Percentiles rank a stretch among this genome's conserved stretches.
These are phyloP conservation scores for Cyphotilapia sp. DNA, from an alignment of 2,113 vertebrate species.

Conservation along the genomic window DNA sequence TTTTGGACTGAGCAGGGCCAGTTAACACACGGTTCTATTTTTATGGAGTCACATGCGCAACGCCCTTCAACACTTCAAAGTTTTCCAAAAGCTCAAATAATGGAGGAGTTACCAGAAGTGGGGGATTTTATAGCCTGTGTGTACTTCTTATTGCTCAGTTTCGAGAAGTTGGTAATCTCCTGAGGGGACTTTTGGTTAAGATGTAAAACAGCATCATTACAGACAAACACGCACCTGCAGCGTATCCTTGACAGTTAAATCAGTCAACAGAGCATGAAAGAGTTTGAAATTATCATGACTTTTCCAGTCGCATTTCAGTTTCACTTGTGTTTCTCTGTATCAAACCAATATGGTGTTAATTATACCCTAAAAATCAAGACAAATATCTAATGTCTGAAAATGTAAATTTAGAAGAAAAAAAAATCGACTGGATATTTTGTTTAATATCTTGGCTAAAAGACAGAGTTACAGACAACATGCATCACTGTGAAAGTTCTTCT, in stretches of 20 bases:
- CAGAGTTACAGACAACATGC: background rate
- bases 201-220: constrained; percentile 7
- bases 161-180: background rate
- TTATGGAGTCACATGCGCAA: background rate
- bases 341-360: background rate
- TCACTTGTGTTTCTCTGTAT: background rate
- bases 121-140: accelerated
- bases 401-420: background rate
- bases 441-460: background rate
- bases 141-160: background rate
- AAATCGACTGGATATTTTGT: background rate
- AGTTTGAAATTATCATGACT: background rate
- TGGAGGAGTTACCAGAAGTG: background rate
- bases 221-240: background rate
- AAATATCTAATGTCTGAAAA: background rate
- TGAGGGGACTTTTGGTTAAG: background rate
- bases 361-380: accelerated
- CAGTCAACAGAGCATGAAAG: background rate
- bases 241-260: background rate
- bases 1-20: background rate
- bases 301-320: background rate
- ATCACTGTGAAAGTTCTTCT: background rate
- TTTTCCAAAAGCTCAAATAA: background rate
- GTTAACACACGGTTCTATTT: background rate
- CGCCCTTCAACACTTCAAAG: background rate